Evolutionary conservation across 2,113 vertebrate genomes (phyloP).

Genomic region (Erythrocebus patas): DNA sequence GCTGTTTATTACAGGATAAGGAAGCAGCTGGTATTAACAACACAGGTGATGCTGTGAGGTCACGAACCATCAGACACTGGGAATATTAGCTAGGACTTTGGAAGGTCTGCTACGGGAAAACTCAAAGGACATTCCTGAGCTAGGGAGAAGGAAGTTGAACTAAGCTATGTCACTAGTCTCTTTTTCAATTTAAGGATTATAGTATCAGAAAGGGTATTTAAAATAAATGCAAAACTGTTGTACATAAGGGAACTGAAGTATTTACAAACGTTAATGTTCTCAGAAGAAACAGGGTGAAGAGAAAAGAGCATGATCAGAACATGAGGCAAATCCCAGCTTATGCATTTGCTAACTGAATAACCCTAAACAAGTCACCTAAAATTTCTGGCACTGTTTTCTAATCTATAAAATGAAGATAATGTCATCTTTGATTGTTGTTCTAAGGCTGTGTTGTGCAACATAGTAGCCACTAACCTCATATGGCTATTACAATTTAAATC

Average conservation of each 20-base stretch:
- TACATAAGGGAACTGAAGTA: neutral
- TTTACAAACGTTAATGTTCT: neutral
- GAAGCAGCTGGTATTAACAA: neutral
- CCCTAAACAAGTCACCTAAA: neutral
- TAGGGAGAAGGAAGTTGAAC: neutral
- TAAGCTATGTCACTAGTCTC: neutral
- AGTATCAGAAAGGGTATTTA: neutral
- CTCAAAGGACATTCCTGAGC: neutral
- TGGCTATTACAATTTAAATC: neutral
- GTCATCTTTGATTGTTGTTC: neutral
- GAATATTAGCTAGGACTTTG: neutral
- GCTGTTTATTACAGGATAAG: neutral
- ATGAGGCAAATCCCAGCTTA: neutral
- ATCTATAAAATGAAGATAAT: neutral
- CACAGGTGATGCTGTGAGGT: neutral
- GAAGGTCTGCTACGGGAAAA: neutral
- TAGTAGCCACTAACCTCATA: neutral
- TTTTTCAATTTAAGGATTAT: neutral
- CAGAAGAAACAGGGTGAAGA: neutral
- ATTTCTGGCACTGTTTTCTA: neutral
- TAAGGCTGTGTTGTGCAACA: neutral
- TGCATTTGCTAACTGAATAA: neutral
- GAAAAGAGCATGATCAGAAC: neutral
- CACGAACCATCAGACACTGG: neutral
- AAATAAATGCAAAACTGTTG: neutral